Evolutionary conservation across 1,140 invertebrate species (phyloP), one percentile per base, ranked within the genome.

Genomic region (Triops longicaudatus): DNA sequence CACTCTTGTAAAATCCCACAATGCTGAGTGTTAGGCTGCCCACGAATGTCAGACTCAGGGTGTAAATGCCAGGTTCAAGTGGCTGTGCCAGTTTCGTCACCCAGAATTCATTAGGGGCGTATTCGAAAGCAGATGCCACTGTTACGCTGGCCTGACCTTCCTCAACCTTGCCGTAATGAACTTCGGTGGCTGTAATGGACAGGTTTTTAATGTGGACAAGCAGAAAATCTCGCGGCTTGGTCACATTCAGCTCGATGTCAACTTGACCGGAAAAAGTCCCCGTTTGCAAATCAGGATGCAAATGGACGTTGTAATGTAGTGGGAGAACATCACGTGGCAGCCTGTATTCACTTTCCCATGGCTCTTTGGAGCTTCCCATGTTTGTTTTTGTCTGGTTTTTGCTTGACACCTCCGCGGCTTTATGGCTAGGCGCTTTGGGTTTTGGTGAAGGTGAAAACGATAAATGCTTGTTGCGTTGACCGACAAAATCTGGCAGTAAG

Each of bases 1-100:
- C 86, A 82, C 92, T 94, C 72, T 89, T 87, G 83, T 95, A 95
- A 80, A 95, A 90, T 1, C 93, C 93, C 26, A 90, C 88, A 76
- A 92, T 91, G 73, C 89, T 86, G 5, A 85, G 85, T 1, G 84
- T 84, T 17, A 94, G 83, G 12, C 85, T 88, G 10, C 93, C 93
- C 76, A 86, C 85, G 79, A 93, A 95, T 71, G 88, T 84, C n/a
- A 92, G 79, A 2, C 82, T 83, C 17, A 93, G 81, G 72, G 86
- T 84, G 79, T 92, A 92, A n/a, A 85, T 83, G 22, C 89, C 90
- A 6, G 86, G 82, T 26, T 80, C 72, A 1, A 93, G 79, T 1
- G 86, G 83, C 1, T 86, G 78, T 1, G 84, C 84, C 0, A 87
- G 83, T 26, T 85, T 80, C 7, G 93, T 84, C 11, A 92, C 87